Evolutionary conservation across 2,113 vertebrate genomes (phyloP).

Genomic region (Mirza zaza): DNA sequence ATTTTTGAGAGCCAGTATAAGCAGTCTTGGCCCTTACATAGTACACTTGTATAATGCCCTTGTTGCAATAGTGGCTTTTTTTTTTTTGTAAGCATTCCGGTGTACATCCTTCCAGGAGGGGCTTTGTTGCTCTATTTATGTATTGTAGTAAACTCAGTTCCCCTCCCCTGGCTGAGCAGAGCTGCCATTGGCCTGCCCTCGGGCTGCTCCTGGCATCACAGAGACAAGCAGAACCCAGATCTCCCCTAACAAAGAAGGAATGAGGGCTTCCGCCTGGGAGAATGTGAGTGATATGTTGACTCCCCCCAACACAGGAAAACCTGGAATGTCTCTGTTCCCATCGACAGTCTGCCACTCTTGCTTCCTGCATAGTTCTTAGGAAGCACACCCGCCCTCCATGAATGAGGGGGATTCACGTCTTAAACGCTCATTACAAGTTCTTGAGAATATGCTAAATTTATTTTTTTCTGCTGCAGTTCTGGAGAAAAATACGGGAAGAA

Average conservation of each 20-base stretch:
- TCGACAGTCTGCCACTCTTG: not conserved
- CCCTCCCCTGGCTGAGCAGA: not conserved
- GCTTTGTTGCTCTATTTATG: conserved; percentile 25
- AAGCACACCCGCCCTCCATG: not conserved
- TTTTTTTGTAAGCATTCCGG: not conserved
- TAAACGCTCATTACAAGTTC: not conserved
- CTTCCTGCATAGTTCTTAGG: not conserved
- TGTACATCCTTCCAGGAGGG: not conserved
- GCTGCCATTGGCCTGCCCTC: not conserved
- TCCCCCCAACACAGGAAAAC: not conserved
- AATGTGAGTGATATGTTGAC: not conserved
- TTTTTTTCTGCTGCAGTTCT: not conserved
- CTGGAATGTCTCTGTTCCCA: not conserved
- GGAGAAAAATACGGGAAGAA: not conserved
- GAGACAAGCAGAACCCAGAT: not conserved
- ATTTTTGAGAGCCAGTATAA: conserved; percentile 80
- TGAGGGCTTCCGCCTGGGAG: not conserved
- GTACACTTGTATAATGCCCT: not conserved
- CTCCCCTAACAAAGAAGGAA: not conserved
- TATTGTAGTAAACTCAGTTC: not conserved
- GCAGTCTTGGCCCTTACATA: conserved; percentile 40
- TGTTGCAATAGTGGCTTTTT: not conserved
- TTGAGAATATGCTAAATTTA: not conserved
- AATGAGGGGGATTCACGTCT: not conserved
- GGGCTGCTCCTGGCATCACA: conserved; percentile 1